Percentiles rank a stretch among this genome's conserved stretches.
Conservation (phyloP, 2,113 vertebrate species). For the Cyprinodon brontotheroides region DNA sequence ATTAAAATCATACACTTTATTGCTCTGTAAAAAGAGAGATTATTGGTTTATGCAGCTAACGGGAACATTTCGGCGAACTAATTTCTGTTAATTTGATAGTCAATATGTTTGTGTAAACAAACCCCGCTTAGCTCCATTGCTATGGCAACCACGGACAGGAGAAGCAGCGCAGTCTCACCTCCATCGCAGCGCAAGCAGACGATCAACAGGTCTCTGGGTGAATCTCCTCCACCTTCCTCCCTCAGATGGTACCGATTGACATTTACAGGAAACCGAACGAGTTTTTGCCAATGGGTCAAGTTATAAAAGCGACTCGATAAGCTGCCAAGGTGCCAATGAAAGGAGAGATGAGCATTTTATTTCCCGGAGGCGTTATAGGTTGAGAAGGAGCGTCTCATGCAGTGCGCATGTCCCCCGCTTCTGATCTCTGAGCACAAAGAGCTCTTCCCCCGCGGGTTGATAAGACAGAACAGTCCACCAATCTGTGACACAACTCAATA, state of each 20-base stretch:
- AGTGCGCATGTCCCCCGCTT: slow-evolving; percentile 71
- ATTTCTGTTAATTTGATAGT: neutral
- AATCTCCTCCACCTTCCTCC: slow-evolving; percentile 12
- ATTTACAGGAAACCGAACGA: neutral
- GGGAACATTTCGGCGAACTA: neutral
- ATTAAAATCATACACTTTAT: slow-evolving; percentile 14
- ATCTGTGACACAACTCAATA: slow-evolving; percentile 26
- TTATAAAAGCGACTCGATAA: slow-evolving; percentile 22
- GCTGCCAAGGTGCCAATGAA: neutral
- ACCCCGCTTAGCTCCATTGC: slow-evolving; percentile 8
- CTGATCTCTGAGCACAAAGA: slow-evolving; percentile 60
- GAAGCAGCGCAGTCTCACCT: slow-evolving; percentile 58
- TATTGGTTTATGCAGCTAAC: neutral
- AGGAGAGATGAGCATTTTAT: slow-evolving; percentile 35
- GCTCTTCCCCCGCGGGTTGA: slow-evolving; percentile 51
- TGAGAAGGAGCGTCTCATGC: slow-evolving; percentile 35
- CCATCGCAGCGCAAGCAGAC: slow-evolving; percentile 52
- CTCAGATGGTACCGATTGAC: neutral
- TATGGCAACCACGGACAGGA: slow-evolving; percentile 52
- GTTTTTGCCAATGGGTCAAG: slow-evolving; percentile 16
- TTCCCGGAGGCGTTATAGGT: slow-evolving; percentile 14
- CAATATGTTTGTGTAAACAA: neutral
- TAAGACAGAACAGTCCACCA: slow-evolving; percentile 5
- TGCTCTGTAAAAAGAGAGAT: slow-evolving; percentile 15
- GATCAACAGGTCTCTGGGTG: slow-evolving; percentile 71